Percentiles rank a stretch among this genome's conserved stretches.
These are phyloP conservation scores for Sardinella longiceps DNA, from an alignment of 2,797 vertebrate genomes.

Conservation along the genomic window DNA sequence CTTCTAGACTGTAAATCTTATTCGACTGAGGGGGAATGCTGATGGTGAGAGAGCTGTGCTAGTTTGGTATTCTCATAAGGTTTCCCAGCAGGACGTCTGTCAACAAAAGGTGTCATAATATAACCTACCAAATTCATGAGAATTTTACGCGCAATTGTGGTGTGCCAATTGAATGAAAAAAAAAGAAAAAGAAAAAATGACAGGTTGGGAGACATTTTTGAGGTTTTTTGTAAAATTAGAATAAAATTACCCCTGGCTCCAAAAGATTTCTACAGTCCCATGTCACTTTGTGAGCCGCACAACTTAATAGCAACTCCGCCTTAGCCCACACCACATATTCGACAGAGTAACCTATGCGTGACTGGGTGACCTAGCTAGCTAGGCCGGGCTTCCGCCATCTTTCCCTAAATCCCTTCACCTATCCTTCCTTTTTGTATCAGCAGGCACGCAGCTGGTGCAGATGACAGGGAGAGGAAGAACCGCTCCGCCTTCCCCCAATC, in stretches of 20 bases:
- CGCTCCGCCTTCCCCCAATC: background rate
- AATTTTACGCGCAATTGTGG: background rate
- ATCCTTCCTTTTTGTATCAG: background rate
- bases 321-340: background rate
- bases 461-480: background rate
- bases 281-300: background rate
- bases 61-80: background rate
- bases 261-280: background rate
- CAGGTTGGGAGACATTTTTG: slow-evolving; percentile 4
- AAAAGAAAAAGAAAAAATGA: background rate
- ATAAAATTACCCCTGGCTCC: background rate
- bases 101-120: slow-evolving; percentile 17
- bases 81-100: slow-evolving; percentile 15
- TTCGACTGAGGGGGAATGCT: background rate
- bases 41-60: background rate
- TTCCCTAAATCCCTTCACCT: background rate
- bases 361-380: background rate
- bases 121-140: background rate
- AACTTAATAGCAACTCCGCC: background rate
- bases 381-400: slow-evolving; percentile 16
- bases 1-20: slow-evolving; percentile 14
- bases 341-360: background rate
- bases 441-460: background rate
- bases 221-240: background rate
- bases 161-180: background rate